Base-by-base conservation (phyloP, 1,140 invertebrate genomes). In the Anadara kagoshimensis region DNA sequence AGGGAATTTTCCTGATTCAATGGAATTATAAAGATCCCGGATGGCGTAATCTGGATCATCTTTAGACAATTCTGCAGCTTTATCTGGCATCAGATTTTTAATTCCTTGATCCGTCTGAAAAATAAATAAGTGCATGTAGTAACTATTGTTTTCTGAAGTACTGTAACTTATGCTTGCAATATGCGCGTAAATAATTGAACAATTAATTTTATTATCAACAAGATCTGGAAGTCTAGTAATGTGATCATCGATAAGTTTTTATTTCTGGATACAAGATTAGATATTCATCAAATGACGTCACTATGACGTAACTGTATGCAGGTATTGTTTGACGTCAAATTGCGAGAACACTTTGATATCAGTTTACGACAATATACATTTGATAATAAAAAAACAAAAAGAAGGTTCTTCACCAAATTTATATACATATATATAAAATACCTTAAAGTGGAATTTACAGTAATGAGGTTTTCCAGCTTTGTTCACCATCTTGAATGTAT, bases 401-500 rank as follows among this genome's bases (percentile, higher is more conserved):
- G 29, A 7, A 7, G 29, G 7, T 36, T 36, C 29, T 2, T 36
- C 29, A 36, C 29, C 7, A 36, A 36, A 36, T 36, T 36, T 36
- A n/a, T n/a, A 59, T 59, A 29, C 0, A 5, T 64, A 11, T 49
- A 41, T 14, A 45, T 24, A 44, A 59, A 8, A 64, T 75, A 94
- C 93, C 91, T 97, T 97, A 83, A 93, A 94, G 85, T 97, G 96
- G 91, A 98, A 98, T 92, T 98, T 98, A 76, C 94, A 95, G 87
- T 95, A 98, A 62, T 95, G 91, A 18, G 92, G 88, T 68, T 95
- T 92, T 58, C 93, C 93, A 68, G 94, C 90, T n/a, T 90, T 91
- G 89, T 98, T 98, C 3, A 98, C 92, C 67, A 98, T 85, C 86
- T 97, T 97, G 87, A 97, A 98, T 4, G 97, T 98, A 87, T 98